Conservation (phyloP, 1,140 invertebrate genomes). For the Pseudomyrmex sp. region DNA sequence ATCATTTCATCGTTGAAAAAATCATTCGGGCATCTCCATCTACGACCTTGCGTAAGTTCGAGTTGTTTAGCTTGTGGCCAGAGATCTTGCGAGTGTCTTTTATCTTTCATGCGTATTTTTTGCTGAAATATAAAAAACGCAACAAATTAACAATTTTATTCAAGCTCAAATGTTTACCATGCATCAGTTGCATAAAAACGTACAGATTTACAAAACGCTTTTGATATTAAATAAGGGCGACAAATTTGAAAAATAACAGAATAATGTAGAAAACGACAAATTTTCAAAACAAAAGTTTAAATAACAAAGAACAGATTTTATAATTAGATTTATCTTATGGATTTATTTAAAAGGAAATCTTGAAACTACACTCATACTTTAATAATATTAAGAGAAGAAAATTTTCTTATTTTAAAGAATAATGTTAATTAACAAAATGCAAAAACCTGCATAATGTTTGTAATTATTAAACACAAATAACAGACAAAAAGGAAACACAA, state of each 20-base stretch:
- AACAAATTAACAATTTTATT: neutral
- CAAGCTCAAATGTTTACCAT: neutral
- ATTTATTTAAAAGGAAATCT: no score
- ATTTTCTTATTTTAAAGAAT: neutral
- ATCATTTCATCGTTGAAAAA: conserved; percentile 92
- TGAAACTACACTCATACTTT: no score
- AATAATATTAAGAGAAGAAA: conserved; percentile 10
- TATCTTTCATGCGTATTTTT: conserved; percentile 74
- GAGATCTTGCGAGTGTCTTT: conserved; percentile 80
- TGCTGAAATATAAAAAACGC: conserved; percentile 76
- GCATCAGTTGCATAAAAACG: conserved; percentile 17
- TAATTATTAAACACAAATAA: neutral
- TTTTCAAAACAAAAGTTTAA: neutral
- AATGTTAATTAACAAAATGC: neutral
- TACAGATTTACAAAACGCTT: neutral
- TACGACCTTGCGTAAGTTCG: conserved; percentile 86
- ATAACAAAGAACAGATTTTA: conserved; percentile 7
- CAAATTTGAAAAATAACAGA: neutral
- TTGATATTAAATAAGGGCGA: conserved; percentile 1
- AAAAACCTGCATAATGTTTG: neutral
- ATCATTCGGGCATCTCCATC: conserved; percentile 91
- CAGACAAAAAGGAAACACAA: neutral
- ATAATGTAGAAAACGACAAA: neutral
- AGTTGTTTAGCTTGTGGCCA: conserved; percentile 85
- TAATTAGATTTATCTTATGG: conserved; percentile 9